Evolutionary conservation across 2,888 invertebrate species (phyloP).

Genomic region (Brachypterus glaber): DNA sequence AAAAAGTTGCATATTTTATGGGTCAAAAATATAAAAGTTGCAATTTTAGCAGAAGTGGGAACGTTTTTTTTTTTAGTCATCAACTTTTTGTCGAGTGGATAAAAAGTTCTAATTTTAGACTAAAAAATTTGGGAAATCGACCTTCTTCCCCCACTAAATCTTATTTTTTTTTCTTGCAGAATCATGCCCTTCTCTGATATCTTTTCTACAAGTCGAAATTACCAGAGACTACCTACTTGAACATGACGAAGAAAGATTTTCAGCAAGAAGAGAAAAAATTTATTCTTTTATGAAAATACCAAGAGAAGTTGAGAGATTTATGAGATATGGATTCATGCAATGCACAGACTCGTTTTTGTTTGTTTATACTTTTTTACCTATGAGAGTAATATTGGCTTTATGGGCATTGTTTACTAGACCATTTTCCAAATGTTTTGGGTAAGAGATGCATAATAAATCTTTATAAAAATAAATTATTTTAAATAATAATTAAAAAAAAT

Average conservation of each 20-base stretch:
- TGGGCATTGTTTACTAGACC: constrained; percentile 70
- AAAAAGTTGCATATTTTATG: too few relatives aligned
- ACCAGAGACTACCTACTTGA: constrained; percentile 89
- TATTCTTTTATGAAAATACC: constrained; percentile 97
- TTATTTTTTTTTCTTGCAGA: constrained; percentile 16
- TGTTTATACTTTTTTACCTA: constrained; percentile 93
- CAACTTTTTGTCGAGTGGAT: too few relatives aligned
- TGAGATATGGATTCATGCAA: constrained; percentile 89
- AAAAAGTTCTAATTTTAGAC: too few relatives aligned
- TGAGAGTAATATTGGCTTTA: constrained; percentile 80
- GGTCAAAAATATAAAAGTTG: too few relatives aligned
- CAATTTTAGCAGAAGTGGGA: too few relatives aligned
- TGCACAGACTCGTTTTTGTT: constrained; percentile 96
- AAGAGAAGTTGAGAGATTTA: constrained; percentile 82
- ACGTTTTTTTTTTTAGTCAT: too few relatives aligned
- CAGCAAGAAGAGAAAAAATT: constrained; percentile 87
- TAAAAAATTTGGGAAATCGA: too few relatives aligned
- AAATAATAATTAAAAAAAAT: too few relatives aligned
- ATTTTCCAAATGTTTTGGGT: constrained; percentile 65
- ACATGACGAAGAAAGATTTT: constrained; percentile 90
- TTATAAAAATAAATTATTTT: too few relatives aligned
- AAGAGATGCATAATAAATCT: constrained; percentile 29
- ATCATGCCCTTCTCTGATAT: constrained; percentile 46
- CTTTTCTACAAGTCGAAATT: constrained; percentile 77
- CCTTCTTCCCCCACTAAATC: constrained; percentile 8